phyloP scores from a whole-genome alignment of 92 coral and sea anemone species.

The Actinostola sp. region DNA sequence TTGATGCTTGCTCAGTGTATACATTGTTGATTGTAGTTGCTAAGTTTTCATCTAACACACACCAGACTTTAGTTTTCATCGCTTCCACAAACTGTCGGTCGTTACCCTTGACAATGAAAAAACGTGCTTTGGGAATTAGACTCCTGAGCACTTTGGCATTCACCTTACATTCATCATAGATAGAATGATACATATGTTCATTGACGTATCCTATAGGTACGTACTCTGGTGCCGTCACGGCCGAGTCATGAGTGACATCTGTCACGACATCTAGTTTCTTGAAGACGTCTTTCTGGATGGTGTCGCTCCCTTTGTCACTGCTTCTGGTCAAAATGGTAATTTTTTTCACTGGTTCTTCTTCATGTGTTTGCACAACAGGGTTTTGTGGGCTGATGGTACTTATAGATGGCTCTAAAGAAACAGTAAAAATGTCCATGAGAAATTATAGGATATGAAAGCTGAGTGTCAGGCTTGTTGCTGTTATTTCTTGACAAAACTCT shows the following conservation, averaged over 20 bases:
- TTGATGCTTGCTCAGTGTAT: constrained; percentile 21
- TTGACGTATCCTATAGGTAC: constrained; percentile 32
- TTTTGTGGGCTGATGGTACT: not conserved
- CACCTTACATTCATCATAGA: constrained; percentile 9
- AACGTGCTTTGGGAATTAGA: not conserved
- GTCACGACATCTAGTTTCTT: not conserved
- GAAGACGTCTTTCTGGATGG: not conserved
- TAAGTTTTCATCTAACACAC: constrained; percentile 14
- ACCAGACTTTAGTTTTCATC: constrained; percentile 30
- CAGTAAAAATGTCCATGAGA: not conserved
- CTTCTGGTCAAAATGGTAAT: not conserved
- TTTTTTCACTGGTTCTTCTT: constrained; percentile 9
- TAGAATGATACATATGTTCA: constrained; percentile 5
- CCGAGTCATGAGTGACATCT: not conserved
- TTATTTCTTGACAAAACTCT: too few relatives aligned
- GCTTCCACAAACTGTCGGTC: constrained; percentile 25
- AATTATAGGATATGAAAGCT: too few relatives aligned
- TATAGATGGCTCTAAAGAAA: not conserved
- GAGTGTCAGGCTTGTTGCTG: too few relatives aligned
- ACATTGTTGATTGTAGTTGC: constrained; percentile 1
- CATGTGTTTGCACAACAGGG: not conserved
- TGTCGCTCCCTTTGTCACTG: not conserved
- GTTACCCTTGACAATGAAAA: constrained; percentile 11
- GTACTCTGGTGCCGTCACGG: not conserved
- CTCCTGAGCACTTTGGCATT: not conserved